Evolutionary conservation across 2,113 vertebrate genomes (phyloP).

Genomic region (Lucifuga dentata): DNA sequence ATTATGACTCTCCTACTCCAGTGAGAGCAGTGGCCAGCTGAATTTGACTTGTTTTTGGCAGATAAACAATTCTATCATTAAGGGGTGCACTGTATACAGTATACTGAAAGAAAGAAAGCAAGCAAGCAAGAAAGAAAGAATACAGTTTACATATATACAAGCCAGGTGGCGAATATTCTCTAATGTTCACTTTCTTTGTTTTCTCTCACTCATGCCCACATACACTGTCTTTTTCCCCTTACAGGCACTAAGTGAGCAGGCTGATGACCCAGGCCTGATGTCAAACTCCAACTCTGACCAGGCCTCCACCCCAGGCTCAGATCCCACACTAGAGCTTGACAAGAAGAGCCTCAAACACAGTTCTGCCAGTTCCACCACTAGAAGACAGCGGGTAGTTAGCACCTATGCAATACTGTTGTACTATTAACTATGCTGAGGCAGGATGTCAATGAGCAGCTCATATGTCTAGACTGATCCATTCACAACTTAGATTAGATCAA

Average conservation of each 20-base stretch:
- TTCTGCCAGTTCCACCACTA: conserved; percentile 44
- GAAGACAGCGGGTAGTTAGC: conserved; percentile 66
- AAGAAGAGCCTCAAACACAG: conserved; percentile 43
- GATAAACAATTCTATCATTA: too few relatives aligned
- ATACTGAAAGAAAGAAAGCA: too few relatives aligned
- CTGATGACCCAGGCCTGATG: conserved; percentile 23
- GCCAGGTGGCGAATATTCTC: too few relatives aligned
- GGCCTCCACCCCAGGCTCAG: conserved; percentile 36
- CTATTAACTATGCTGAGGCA: conserved; percentile 45
- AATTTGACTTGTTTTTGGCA: too few relatives aligned
- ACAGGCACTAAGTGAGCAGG: conserved; percentile 51
- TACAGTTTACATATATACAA: too few relatives aligned
- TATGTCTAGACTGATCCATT: conserved; percentile 43
- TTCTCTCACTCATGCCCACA: conserved; percentile 2
- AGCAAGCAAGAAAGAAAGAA: too few relatives aligned
- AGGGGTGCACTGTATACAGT: too few relatives aligned
- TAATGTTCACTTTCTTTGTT: neutral
- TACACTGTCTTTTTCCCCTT: neutral
- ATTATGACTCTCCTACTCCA: neutral
- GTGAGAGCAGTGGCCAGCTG: too few relatives aligned
- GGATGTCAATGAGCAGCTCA: conserved; percentile 47
- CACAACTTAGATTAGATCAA: conserved; percentile 67
- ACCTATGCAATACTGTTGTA: neutral
- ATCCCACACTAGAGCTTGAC: conserved; percentile 37
- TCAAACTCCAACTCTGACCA: conserved; percentile 23